Percentiles rank a stretch among this genome's conserved stretches.
These are phyloP conservation scores for Strongylocentrotus purpuratus DNA, from an alignment of 35 echinoderm and acorn worm genomes.

Conservation along the genomic window DNA sequence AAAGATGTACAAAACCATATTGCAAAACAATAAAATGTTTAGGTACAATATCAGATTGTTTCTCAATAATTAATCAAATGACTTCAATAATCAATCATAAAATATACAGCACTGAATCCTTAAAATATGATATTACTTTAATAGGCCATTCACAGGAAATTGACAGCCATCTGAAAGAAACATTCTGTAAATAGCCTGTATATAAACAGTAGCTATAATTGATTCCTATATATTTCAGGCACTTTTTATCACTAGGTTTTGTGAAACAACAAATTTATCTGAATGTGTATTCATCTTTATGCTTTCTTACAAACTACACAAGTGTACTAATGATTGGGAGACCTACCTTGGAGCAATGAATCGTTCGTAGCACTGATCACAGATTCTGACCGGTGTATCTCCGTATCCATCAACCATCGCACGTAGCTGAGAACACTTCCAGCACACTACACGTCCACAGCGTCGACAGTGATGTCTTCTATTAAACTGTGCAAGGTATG, in stretches of 20 bases:
- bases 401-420: conserved; percentile 94
- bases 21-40: background rate
- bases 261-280: background rate
- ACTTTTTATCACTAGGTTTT: background rate
- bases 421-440: conserved; percentile 91
- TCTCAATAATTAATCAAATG: background rate
- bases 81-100: too few species aligned
- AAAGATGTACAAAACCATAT: background rate
- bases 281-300: background rate
- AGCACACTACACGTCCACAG: conserved; percentile 98
- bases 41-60: background rate
- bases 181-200: too few species aligned
- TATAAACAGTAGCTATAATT: too few species aligned
- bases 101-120: too few species aligned
- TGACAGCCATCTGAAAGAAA: too few species aligned
- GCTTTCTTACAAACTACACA: background rate
- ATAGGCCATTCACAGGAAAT: too few species aligned
- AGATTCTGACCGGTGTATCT: conserved; percentile 93
- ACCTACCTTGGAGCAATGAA: conserved; percentile 97
- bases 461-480: conserved; percentile 93
- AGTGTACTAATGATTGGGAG: background rate
- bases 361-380: conserved; percentile 83
- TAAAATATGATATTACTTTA: too few species aligned
- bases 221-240: background rate
- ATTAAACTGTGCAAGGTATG: conserved; percentile 77